Percentiles rank a stretch among this genome's conserved stretches.
These are phyloP conservation scores for Perizoma flavofasciatum DNA, from an alignment of 2,888 invertebrate genomes.

Conservation along the genomic window DNA sequence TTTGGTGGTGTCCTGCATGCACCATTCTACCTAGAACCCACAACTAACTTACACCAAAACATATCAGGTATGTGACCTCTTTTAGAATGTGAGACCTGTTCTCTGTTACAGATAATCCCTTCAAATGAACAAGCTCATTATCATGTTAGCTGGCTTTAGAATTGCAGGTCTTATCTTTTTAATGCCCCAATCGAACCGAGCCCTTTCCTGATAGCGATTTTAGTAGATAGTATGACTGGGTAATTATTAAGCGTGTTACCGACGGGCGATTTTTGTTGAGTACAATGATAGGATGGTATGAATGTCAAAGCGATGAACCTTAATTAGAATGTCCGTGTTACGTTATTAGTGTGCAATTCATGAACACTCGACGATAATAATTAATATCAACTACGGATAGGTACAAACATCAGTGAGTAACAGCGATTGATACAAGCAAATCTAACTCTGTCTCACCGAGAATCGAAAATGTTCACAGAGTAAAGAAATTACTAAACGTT, in stretches of 20 bases:
- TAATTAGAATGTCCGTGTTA: slow-evolving; percentile 82
- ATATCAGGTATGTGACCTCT: slow-evolving; percentile 64
- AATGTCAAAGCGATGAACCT: slow-evolving; percentile 84
- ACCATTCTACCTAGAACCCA: slow-evolving; percentile 84
- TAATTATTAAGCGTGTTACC: slow-evolving; percentile 76
- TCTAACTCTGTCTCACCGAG: slow-evolving; percentile 77
- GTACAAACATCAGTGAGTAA: slow-evolving; percentile 64
- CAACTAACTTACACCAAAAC: slow-evolving; percentile 80
- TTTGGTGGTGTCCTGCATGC: slow-evolving; percentile 76
- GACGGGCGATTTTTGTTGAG: slow-evolving; percentile 52
- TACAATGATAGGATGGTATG: slow-evolving; percentile 79
- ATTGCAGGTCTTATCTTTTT: slow-evolving; percentile 76
- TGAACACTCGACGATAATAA: slow-evolving; percentile 59
- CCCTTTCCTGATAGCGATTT: slow-evolving; percentile 79
- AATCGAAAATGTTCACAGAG: slow-evolving; percentile 78
- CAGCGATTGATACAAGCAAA: slow-evolving; percentile 75
- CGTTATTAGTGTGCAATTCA: slow-evolving; percentile 81
- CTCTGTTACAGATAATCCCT: slow-evolving; percentile 57
- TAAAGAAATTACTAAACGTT: slow-evolving; percentile 83
- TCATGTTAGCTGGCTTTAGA: slow-evolving; percentile 72
- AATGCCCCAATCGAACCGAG: slow-evolving; percentile 70
- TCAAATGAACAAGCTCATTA: slow-evolving; percentile 65
- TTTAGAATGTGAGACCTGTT: slow-evolving; percentile 40
- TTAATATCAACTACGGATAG: slow-evolving; percentile 47
- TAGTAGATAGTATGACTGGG: slow-evolving; percentile 71